A percentile compares a stretch with the other conserved stretches of the same genome.
Evolutionary conservation across 2,113 vertebrate species (phyloP).

Genomic region (Chaenocephalus aceratus): DNA sequence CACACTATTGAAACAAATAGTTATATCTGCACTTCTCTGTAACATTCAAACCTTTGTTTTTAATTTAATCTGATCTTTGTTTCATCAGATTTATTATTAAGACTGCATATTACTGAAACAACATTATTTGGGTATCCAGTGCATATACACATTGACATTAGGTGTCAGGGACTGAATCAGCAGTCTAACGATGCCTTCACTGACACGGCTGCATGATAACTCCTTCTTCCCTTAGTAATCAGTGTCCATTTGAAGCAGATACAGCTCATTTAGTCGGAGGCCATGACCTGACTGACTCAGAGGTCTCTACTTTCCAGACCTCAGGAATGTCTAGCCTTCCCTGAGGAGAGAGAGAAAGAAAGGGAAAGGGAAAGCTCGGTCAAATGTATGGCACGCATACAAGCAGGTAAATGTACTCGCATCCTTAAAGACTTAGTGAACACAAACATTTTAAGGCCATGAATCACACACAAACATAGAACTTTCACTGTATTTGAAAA

Average conservation of each 20-base stretch:
- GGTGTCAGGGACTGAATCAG: constrained; percentile 19
- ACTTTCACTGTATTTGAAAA: neutral
- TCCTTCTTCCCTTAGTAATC: constrained; percentile 24
- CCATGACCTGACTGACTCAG: constrained; percentile 51
- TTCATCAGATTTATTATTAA: neutral
- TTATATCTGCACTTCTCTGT: neutral
- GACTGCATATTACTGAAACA: neutral
- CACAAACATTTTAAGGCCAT: neutral
- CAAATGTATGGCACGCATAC: neutral
- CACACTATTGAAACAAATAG: constrained; percentile 9
- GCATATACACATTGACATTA: neutral
- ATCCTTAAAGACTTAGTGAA: neutral
- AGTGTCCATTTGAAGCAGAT: constrained; percentile 55
- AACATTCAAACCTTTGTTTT: neutral
- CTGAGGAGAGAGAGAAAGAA: constrained; percentile 14
- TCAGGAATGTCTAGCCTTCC: constrained; percentile 56
- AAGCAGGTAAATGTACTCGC: neutral
- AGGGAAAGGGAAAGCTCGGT: neutral
- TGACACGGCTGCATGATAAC: constrained; percentile 23
- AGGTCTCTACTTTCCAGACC: constrained; percentile 48
- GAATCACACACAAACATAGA: constrained; percentile 9
- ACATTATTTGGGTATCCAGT: neutral
- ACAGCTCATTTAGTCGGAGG: constrained; percentile 64
- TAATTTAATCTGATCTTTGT: neutral
- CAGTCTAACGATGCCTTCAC: constrained; percentile 4